Base-by-base conservation (phyloP, 2,888 invertebrate genomes). In the Dicycla oo region DNA sequence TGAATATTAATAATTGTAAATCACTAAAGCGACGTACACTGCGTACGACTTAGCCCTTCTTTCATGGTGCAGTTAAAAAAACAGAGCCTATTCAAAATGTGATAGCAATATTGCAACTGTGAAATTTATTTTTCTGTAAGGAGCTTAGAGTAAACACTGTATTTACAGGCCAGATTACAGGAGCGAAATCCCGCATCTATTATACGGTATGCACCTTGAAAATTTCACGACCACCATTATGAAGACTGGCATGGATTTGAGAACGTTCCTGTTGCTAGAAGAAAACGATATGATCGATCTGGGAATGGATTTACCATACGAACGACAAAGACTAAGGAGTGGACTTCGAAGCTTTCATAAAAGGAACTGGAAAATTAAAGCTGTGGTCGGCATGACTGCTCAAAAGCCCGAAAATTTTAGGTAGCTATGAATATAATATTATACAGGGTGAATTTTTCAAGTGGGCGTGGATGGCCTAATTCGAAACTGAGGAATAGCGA, bases 161-260 rank as follows among this genome's bases (percentile, higher is more conserved):
- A 51, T 78, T 76, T 45, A 38, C 90, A 97, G 97, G 66, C 96
- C 96, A 38, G 89, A 88, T 63, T 97, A 97, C 86, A 87, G 89
- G 8, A 85, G 88, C 54, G 97, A 97, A 90, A 94, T 97, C 75
- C 93, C 92, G 10, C 91, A 94, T 70, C 94, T 97, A 3, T 90
- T 97, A 0, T 95, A 96, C 82, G 97, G 97, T 4, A 97, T 97
- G 96, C 96, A 95, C 75, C 96, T 97, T 85, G 97, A 97, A 81
- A 91, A 91, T 49, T 91, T 97, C 45, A 91, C 92, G 1, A 87
- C 92, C 3, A 66, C 93, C 4, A 96, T 97, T 78, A 85, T 93
- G 64, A 93, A 95, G 20, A 93, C 91, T 69, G 91, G 94, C 13
- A 95, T 97, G 77, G 93, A 94, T 86, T 92, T 97, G 30, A 93